A percentile compares a stretch with the other conserved stretches of the same genome.
These are phyloP conservation scores for Nesogale talazaci DNA, from an alignment of 2,113 vertebrate genomes.

Conservation along the genomic window DNA sequence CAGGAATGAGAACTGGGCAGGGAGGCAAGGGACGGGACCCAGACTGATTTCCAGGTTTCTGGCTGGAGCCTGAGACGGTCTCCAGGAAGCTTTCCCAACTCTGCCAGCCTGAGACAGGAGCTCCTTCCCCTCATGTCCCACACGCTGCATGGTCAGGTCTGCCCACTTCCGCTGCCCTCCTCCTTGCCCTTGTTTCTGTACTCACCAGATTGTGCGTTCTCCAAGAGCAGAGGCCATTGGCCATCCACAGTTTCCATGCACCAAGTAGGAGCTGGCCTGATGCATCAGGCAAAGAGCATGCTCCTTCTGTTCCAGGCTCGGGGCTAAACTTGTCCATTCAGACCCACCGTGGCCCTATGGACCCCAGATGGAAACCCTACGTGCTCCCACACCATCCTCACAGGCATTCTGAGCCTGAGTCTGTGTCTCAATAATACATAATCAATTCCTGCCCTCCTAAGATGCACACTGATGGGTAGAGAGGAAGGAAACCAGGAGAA, in stretches of 20 bases:
- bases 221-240: background rate
- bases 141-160: background rate
- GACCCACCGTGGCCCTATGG: too few species aligned
- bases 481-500: background rate
- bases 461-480: too few species aligned
- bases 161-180: background rate
- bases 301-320: background rate
- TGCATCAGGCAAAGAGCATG: background rate
- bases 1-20: background rate
- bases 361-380: too few species aligned
- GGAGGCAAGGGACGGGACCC: too few species aligned
- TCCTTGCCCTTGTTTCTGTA: background rate
- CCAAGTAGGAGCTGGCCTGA: background rate
- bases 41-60: background rate
- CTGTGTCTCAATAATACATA: too few species aligned
- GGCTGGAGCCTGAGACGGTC: background rate
- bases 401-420: too few species aligned
- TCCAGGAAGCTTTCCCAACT: background rate
- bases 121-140: background rate
- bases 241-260: background rate
- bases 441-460: background rate
- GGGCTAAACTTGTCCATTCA: background rate
- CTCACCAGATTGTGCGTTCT: background rate
- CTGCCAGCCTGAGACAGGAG: background rate
- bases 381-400: too few species aligned